Conservation (phyloP, 2,888 invertebrate species). For the Nephrocerus scutellatus region DNA sequence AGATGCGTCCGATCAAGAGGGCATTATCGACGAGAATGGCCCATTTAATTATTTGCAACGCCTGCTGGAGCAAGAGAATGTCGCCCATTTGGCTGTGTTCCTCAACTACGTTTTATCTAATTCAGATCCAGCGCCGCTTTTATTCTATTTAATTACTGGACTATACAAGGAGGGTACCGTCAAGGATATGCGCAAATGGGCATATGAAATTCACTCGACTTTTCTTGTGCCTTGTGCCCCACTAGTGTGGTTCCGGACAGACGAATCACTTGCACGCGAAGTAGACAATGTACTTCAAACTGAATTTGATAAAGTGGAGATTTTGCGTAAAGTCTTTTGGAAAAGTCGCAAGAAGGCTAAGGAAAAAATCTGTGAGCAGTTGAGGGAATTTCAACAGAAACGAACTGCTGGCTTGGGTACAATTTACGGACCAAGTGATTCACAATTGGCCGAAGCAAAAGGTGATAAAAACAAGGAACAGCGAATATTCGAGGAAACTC, state of each 20-base stretch:
- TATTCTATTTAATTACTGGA: constrained; percentile 84
- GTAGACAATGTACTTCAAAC: constrained; percentile 79
- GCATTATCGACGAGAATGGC: constrained; percentile 77
- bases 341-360: constrained; percentile 68
- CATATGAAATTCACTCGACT: constrained; percentile 96
- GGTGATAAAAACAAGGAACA: constrained; percentile 71
- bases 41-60: constrained; percentile 80
- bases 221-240: constrained; percentile 82
- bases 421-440: constrained; percentile 82
- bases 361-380: constrained; percentile 44
- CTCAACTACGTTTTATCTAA: constrained; percentile 84
- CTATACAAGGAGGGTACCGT: constrained; percentile 76
- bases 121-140: constrained; percentile 62
- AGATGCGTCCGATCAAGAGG: constrained; percentile 81
- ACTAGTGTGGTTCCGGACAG: constrained; percentile 44
- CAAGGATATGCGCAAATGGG: constrained; percentile 95
- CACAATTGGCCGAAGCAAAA: constrained; percentile 68
- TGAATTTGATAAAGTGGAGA: constrained; percentile 84
- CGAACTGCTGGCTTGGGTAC: constrained; percentile 82
- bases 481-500: constrained; percentile 64
- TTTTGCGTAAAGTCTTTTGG: constrained; percentile 79
- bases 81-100: constrained; percentile 87
- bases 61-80: constrained; percentile 68
- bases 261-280: constrained; percentile 78
- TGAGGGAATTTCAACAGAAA: constrained; percentile 64